Evolutionary conservation across 2,797 vertebrate species (phyloP).

Genomic region (Tenualosa thibaudeaui): DNA sequence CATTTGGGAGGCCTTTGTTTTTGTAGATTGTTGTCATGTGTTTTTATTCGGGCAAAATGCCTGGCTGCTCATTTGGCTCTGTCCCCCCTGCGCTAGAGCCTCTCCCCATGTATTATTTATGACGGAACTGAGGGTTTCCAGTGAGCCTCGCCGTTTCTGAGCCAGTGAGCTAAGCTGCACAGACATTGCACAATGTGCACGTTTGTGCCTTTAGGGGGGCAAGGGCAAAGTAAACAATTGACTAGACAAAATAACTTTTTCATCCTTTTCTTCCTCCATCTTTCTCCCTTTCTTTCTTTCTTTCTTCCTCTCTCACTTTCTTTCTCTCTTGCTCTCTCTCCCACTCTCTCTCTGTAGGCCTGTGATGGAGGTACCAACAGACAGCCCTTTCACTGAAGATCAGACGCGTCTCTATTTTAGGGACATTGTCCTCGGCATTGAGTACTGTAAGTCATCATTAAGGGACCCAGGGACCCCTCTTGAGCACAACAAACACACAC

Average conservation of each 20-base stretch:
- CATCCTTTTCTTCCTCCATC: too few relatives aligned
- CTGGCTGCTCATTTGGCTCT: background rate
- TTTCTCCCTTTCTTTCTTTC: background rate
- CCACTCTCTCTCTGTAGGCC: constrained; percentile 71
- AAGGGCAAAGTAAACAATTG: background rate
- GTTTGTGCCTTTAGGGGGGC: background rate
- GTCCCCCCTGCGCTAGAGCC: background rate
- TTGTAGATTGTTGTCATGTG: background rate
- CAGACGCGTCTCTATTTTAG: constrained; percentile 89
- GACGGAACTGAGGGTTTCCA: background rate
- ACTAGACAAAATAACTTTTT: background rate
- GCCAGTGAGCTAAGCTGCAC: background rate
- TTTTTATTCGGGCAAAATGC: background rate
- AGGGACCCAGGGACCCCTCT: background rate
- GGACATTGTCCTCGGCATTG: constrained; percentile 93
- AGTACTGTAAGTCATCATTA: constrained; percentile 87
- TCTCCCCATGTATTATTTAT: background rate
- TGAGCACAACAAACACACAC: background rate
- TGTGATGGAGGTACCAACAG: constrained; percentile 95
- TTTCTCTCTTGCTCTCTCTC: background rate
- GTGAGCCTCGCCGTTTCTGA: background rate
- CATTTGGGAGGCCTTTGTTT: constrained; percentile 6
- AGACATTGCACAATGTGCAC: background rate
- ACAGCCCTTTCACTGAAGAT: constrained; percentile 85
- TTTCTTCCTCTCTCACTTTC: background rate